Evolutionary conservation across 2,888 invertebrate genomes (phyloP).

Genomic region (Caenorhabditis sp.): DNA sequence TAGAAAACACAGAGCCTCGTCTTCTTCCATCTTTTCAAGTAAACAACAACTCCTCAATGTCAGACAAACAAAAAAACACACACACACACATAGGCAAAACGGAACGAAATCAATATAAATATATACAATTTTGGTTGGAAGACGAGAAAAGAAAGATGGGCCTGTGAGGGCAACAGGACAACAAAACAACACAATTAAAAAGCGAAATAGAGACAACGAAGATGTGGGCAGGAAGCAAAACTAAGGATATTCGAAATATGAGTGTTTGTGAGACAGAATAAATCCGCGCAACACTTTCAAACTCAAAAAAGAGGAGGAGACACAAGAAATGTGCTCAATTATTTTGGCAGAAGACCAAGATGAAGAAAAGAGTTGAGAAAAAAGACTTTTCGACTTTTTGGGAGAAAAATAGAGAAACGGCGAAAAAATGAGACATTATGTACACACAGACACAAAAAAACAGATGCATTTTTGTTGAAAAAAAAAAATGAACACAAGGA

Average conservation of each 20-base stretch:
- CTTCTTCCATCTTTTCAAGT: not conserved
- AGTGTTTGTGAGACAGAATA: not conserved
- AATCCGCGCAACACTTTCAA: conserved; percentile 1
- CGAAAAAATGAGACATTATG: too few relatives aligned
- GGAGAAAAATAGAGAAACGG: too few relatives aligned
- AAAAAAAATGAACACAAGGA: not conserved
- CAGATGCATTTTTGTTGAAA: conserved; percentile 1
- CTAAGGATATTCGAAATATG: conserved; percentile 9
- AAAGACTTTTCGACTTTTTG: too few relatives aligned
- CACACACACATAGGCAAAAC: conserved; percentile 16
- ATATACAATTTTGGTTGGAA: conserved; percentile 4
- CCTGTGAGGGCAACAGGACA: conserved; percentile 9
- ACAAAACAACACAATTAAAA: conserved; percentile 15
- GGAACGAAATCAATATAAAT: not conserved
- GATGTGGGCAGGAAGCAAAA: conserved; percentile 13
- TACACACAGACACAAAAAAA: too few relatives aligned
- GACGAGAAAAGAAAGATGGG: conserved; percentile 10
- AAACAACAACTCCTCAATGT: conserved; percentile 1
- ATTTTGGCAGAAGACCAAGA: conserved; percentile 2
- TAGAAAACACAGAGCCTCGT: conserved; percentile 5
- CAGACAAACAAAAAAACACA: not conserved
- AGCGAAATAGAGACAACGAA: conserved; percentile 4
- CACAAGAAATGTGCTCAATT: not conserved
- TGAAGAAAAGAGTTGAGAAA: conserved; percentile 1
- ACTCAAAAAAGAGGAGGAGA: not conserved